These are phyloP conservation scores for Cephus runcator DNA, from an alignment of 2,888 invertebrate species.

Conservation along the genomic window DNA sequence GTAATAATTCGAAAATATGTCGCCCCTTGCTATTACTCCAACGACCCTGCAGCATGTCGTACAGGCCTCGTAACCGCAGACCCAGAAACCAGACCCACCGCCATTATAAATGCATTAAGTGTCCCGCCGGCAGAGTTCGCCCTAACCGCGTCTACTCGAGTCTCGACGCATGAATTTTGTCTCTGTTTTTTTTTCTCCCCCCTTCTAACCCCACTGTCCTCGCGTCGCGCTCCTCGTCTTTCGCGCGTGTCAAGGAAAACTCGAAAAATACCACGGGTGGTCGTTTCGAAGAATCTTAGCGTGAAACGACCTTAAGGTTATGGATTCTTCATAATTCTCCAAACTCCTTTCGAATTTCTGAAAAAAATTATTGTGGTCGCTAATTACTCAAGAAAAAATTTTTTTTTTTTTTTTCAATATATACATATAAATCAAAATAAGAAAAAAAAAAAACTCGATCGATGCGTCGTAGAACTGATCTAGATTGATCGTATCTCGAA, in stretches of 20 bases:
- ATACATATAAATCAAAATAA: neutral
- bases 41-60: conserved; percentile 31
- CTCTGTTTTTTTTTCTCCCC: neutral
- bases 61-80: conserved; percentile 45
- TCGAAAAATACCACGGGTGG: neutral
- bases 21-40: conserved; percentile 39
- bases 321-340: neutral
- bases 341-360: neutral
- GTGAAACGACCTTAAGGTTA: neutral
- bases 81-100: conserved; percentile 47
- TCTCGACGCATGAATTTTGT: neutral
- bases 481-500: neutral
- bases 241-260: neutral
- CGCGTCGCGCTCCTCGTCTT: neutral
- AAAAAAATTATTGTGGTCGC: neutral
- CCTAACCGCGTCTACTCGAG: neutral
- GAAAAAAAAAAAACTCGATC: neutral
- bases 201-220: neutral
- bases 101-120: conserved; percentile 63
- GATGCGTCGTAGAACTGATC: neutral
- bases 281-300: neutral
- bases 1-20: conserved; percentile 61
- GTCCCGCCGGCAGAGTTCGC: conserved; percentile 20
- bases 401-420: neutral
- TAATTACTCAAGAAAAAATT: neutral